Evolutionary conservation across 2,888 invertebrate species (phyloP).

Genomic region (Dendrolimus houi): DNA sequence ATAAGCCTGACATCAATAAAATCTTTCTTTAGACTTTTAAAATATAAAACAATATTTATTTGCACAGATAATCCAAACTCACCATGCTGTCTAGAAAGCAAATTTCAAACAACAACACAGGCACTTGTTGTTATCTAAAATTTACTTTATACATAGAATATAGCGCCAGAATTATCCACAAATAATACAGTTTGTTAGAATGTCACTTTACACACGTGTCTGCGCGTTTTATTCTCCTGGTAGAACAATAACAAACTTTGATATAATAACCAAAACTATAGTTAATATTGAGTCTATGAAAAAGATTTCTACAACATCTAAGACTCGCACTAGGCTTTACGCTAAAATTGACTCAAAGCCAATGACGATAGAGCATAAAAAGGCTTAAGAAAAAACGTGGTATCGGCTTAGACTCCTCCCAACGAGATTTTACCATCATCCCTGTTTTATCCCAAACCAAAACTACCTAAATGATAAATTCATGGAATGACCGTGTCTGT

Average conservation of each 20-base stretch:
- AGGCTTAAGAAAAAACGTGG: constrained; percentile 11
- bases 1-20: neutral
- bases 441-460: constrained; percentile 61
- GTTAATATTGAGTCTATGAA: no score
- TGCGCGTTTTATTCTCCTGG: no score
- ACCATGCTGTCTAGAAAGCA: neutral
- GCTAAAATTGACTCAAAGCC: neutral
- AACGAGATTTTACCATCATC: constrained; percentile 38
- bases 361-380: neutral
- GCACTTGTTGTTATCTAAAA: neutral
- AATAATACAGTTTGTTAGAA: no score
- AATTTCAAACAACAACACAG: neutral
- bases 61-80: no score
- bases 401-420: constrained; percentile 33
- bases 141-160: neutral
- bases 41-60: no score
- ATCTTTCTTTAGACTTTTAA: neutral
- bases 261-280: no score
- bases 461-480: constrained; percentile 50
- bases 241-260: no score
- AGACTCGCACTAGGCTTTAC: neutral
- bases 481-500: constrained; percentile 20
- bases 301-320: neutral
- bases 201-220: no score
- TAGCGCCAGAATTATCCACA: no score